Evolutionary conservation across 2,888 invertebrate genomes (phyloP), one percentile per base, ranked within the genome.

Genomic region (Xestia xanthographa): DNA sequence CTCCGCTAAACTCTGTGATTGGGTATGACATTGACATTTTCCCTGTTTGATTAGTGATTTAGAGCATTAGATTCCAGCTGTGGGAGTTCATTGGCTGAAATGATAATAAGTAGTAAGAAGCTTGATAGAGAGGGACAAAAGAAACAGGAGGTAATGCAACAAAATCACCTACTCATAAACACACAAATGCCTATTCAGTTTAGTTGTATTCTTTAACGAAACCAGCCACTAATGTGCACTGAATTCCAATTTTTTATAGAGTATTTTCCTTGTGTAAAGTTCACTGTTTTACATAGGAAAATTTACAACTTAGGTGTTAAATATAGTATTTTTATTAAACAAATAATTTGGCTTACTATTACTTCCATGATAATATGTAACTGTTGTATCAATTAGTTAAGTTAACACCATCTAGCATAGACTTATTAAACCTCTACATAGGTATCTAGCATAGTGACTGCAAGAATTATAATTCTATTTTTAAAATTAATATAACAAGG

Each of bases 261-360:
- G 38, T 43, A 56, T 75, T 56, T 67, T 75, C 45, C 29, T 75
- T 2, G 11, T 62, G 12, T 20, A 38, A 29, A 29, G 34, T 77
- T 45, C 34, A 20, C 9, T 22, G 26, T 26, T 68, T 45, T 22
- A 0, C 29, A n/a, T 17, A 43, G 41, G 34, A 50, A 75, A 50
- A 50, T 4, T 45, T 22, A 20, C 20, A 38, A 38, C 6, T 9
- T 22, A 5, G 22, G 43, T 38, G 43, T 38, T 50, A 53, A 62
- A n/a, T 43, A 60, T 29, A 20, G 14, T n/a, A 41, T 75, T 48
- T n/a, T n/a, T n/a, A n/a, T n/a, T 20, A 14, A 60, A 34, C 14
- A 58, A 48, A 48, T 20, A 29, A n/a, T 41, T n/a, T 50, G 20
- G 11, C 8, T 43, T 1, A 17, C n/a, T n/a, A n/a, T n/a, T 29